phyloP scores from a whole-genome alignment of 2,888 invertebrate genomes.

The Drosophila flavopinicola region DNA sequence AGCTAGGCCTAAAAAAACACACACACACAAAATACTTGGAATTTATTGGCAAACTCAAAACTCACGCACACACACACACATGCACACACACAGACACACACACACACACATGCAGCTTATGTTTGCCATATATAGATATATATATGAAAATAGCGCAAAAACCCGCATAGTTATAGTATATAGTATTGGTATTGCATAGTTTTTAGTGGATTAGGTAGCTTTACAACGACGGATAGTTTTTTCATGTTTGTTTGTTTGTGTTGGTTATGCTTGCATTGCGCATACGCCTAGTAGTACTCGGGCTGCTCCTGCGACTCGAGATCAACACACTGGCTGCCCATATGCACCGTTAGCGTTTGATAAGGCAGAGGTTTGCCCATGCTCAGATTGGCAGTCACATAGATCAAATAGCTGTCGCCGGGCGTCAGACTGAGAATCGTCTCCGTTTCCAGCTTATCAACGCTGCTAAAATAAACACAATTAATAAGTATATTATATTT shows the following conservation, averaged over 20 bases:
- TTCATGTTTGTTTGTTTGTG: slow-evolving; percentile 19
- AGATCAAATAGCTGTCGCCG: slow-evolving; percentile 86
- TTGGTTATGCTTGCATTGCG: slow-evolving; percentile 7
- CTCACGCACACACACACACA: not conserved
- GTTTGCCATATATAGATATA: slow-evolving; percentile 48
- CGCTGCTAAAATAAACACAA: slow-evolving; percentile 71
- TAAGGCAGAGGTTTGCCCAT: slow-evolving; percentile 86
- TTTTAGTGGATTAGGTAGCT: slow-evolving; percentile 67
- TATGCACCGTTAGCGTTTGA: slow-evolving; percentile 84
- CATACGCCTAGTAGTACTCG: slow-evolving; percentile 72
- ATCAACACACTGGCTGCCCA: slow-evolving; percentile 78
- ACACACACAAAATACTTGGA: slow-evolving; percentile 67
- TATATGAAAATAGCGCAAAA: slow-evolving; percentile 63
- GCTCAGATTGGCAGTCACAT: slow-evolving; percentile 86
- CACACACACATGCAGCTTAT: slow-evolving; percentile 24
- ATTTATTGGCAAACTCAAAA: slow-evolving; percentile 54
- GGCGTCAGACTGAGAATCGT: slow-evolving; percentile 85
- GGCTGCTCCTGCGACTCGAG: slow-evolving; percentile 79
- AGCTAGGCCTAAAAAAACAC: slow-evolving; percentile 48
- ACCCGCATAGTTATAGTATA: slow-evolving; percentile 58
- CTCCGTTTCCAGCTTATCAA: slow-evolving; percentile 84
- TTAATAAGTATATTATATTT: not conserved
- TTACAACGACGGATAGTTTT: slow-evolving; percentile 77
- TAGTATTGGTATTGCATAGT: slow-evolving; percentile 43
- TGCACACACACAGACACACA: slow-evolving; percentile 24